Evolutionary conservation across 2,113 vertebrate species (phyloP).

Genomic region (Xenotilapia leptura): DNA sequence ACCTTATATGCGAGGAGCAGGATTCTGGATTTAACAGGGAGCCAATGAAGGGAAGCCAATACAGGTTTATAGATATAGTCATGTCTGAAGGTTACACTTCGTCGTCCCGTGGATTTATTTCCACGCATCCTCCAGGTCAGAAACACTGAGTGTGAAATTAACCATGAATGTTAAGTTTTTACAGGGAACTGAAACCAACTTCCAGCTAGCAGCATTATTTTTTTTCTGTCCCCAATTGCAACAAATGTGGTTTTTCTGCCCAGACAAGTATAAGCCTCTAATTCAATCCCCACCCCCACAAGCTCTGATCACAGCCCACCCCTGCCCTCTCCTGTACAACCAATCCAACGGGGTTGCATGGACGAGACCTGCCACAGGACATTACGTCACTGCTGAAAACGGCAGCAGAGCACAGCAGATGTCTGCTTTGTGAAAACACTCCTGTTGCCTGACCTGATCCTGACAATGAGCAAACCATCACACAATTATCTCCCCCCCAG

Average conservation of each 20-base stretch:
- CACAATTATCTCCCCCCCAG: conserved; percentile 46
- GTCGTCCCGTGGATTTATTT: background rate
- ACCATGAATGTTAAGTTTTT: background rate
- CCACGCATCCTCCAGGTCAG: background rate
- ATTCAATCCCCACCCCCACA: background rate
- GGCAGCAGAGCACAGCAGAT: conserved; percentile 59
- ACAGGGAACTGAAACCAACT: background rate
- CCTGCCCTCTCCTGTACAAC: background rate
- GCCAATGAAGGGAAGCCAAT: background rate
- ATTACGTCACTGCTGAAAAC: conserved; percentile 61
- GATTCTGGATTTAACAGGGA: background rate
- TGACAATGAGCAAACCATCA: conserved; percentile 61
- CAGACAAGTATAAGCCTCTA: background rate
- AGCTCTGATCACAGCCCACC: background rate
- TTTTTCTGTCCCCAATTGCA: background rate
- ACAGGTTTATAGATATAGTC: background rate
- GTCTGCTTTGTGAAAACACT: conserved; percentile 63
- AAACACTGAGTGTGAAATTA: background rate
- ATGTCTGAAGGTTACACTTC: background rate
- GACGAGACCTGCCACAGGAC: conserved; percentile 16
- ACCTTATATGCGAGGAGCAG: background rate
- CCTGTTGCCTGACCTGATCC: conserved; percentile 45
- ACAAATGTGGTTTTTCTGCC: background rate
- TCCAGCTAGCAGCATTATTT: background rate
- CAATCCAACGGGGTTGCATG: background rate